phyloP scores from a whole-genome alignment of 2,113 vertebrate species.

The Leptocoma aspasia region DNA sequence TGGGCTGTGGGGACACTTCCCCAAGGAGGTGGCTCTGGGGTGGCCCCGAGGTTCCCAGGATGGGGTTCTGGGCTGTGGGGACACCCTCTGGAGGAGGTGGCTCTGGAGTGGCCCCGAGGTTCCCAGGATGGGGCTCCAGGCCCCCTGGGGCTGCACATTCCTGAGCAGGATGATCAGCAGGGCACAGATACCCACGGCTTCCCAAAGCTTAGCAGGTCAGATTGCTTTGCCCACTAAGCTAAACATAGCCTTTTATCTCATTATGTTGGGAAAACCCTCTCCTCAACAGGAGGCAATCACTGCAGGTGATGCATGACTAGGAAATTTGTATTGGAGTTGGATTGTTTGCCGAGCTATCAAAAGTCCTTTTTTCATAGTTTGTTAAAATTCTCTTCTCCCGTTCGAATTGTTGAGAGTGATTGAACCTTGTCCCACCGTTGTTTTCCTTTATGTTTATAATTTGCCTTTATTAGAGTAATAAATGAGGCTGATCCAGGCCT shows the following conservation, averaged over 20 bases:
- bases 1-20: not conserved
- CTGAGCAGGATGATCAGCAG: not conserved
- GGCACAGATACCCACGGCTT: not conserved
- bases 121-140: fast-evolving
- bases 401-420: not conserved
- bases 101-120: fast-evolving
- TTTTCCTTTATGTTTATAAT: slow-evolving; percentile 18
- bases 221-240: not conserved
- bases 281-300: not conserved
- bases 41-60: not conserved
- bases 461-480: slow-evolving; percentile 25
- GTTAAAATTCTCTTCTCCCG: not conserved
- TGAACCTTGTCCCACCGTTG: not conserved
- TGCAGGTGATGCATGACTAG: not conserved
- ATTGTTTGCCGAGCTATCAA: not conserved
- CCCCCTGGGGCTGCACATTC: not conserved
- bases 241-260: slow-evolving; percentile 23
- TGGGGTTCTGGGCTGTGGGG: not conserved
- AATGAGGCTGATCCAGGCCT: not conserved
- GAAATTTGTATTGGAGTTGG: not conserved
- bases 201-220: not conserved
- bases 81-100: fast-evolving
- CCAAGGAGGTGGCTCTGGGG: fast-evolving
- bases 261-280: not conserved
- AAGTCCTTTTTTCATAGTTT: not conserved